phyloP scores from a whole-genome alignment of 2,113 vertebrate genomes.

The Aegypius monachus region DNA sequence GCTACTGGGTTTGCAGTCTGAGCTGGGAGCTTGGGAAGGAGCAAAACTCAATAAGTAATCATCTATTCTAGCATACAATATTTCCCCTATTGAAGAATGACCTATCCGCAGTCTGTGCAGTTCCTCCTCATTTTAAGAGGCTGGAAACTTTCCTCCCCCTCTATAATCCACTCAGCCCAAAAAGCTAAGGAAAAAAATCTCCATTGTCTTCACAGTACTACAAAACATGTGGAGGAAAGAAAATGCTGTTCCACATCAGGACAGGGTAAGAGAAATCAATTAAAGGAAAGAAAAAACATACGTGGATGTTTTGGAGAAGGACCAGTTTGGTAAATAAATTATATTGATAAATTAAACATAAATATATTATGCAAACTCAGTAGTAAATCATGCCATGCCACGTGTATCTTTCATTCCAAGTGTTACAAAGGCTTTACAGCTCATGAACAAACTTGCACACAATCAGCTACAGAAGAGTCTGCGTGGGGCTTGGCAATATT shows the following conservation, averaged over 20 bases:
- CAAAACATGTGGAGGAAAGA: not conserved
- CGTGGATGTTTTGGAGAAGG: not conserved
- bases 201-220: not conserved
- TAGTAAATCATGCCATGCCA: not conserved
- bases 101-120: not conserved
- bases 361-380: not conserved
- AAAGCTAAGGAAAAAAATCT: not conserved
- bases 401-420: not conserved
- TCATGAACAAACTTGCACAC: not conserved
- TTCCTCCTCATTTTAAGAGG: not conserved
- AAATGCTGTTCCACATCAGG: not conserved
- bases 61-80: not conserved
- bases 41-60: not conserved
- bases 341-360: not conserved
- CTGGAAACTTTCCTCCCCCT: not conserved
- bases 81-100: not conserved
- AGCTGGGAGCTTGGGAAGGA: not conserved
- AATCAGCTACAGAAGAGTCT: not conserved
- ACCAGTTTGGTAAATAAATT: not conserved
- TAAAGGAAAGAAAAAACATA: not conserved
- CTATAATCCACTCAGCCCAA: not conserved
- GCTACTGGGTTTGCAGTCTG: rapidly evolving
- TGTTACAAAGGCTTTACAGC: not conserved
- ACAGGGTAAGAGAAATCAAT: not conserved
- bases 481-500: not conserved